Evolutionary conservation across 2,113 vertebrate genomes (phyloP).

Genomic region (Alethe diademata): DNA sequence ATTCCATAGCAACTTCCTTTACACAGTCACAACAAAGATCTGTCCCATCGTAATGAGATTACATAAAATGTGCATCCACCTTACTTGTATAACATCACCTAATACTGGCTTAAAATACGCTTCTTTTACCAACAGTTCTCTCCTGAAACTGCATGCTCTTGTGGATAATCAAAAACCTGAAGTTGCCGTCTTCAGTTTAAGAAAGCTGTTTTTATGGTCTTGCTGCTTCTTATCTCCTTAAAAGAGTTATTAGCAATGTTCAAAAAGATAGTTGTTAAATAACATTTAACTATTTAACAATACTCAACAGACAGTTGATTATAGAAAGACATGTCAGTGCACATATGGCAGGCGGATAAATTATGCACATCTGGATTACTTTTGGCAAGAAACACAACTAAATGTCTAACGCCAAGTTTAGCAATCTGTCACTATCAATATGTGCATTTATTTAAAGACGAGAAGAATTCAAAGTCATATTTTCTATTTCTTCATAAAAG

Average conservation of each 20-base stretch:
- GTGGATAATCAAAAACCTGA: conserved; percentile 1
- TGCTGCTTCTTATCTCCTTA: conserved; percentile 41
- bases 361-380: conserved; percentile 86
- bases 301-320: conserved; percentile 82
- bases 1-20: conserved; percentile 38
- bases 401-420: conserved; percentile 79
- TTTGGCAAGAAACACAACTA: conserved; percentile 78
- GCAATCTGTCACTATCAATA: conserved; percentile 84
- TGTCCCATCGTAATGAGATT: background rate
- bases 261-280: conserved; percentile 71
- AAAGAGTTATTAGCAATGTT: conserved; percentile 65
- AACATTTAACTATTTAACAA: conserved; percentile 77
- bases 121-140: background rate
- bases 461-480: conserved; percentile 76
- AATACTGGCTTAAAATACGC: background rate
- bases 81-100: background rate
- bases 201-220: background rate
- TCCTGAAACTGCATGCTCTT: background rate
- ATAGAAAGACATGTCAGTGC: conserved; percentile 82
- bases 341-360: conserved; percentile 84
- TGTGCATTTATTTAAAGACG: conserved; percentile 78
- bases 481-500: conserved; percentile 76
- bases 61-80: background rate
- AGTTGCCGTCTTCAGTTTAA: background rate
- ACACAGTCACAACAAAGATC: conserved; percentile 10